Base-by-base conservation (phyloP, 2,888 invertebrate species). In the Pammene fasciana region DNA sequence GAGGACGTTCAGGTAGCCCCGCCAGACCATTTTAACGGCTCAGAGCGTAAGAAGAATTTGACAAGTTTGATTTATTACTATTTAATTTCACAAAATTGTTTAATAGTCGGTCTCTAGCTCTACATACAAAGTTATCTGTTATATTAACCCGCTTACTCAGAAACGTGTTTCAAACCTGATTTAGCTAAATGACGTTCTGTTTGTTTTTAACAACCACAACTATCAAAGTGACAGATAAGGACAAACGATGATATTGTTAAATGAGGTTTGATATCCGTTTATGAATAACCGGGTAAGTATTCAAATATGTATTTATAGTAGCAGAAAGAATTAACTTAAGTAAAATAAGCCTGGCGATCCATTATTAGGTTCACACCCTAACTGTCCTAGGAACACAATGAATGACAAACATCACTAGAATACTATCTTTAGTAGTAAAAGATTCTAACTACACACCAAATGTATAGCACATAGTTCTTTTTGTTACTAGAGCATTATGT, bases 401-500 rank as follows among this genome's bases (percentile, higher is more conserved):
- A 46, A 16, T 13, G 48, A 16, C 60, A 59, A 34, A n/a, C 46
- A 60, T 16, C 46, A 36, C 36, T 26, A 34, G n/a, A 46, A 45
- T 13, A 36, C 36, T 13, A 18, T 16, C 11, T 3, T 14, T 56
- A 38, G 2, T 0, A 14, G 26, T 36, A 60, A 60, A 60, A 46
- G 1, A 13, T 36, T 11, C 11, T 36, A 60, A 60, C 36, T 48
- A 36, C 14, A 34, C 4, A 60, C 11, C 26, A 36, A 0, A 6
- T 14, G n/a, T 34, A 46, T 5, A 10, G 6, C 26, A 43, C 36
- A 36, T 60, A 48, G 10, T 46, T 11, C 60, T 11, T 60, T 48
- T 16, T 34, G n/a, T 5, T 13, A 50, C 9, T 38, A 70, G 73
- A 26, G 50, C n/a, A 5, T 50, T 72, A 72, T 65, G 68, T 66